Evolutionary conservation across 2,797 vertebrate species (phyloP).

Genomic region (Coregonus sp.): DNA sequence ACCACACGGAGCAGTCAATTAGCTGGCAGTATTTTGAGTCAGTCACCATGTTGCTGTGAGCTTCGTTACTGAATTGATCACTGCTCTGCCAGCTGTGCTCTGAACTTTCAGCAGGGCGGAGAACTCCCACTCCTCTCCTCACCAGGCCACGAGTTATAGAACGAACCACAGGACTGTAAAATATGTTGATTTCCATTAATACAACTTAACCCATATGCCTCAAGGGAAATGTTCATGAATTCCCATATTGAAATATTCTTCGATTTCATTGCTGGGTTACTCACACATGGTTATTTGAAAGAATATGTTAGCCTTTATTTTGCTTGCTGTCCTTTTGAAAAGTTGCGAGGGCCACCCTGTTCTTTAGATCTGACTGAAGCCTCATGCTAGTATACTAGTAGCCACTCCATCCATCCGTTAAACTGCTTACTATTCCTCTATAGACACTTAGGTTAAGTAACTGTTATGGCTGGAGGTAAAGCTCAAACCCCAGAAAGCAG

Average conservation of each 20-base stretch:
- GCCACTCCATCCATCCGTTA: constrained; percentile 49
- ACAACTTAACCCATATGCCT: constrained; percentile 15
- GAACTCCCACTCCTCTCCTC: not conserved
- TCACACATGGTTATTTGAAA: constrained; percentile 7
- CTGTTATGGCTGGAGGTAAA: constrained; percentile 61
- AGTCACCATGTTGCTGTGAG: constrained; percentile 13
- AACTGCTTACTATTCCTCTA: constrained; percentile 57
- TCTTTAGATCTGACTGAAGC: not conserved
- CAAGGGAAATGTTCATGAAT: constrained; percentile 5
- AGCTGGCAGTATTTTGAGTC: constrained; percentile 8
- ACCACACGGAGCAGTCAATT: constrained; percentile 11
- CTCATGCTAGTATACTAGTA: not conserved
- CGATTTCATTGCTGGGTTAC: not conserved
- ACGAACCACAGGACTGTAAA: not conserved
- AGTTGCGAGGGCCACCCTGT: constrained; percentile 12
- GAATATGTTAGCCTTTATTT: not conserved
- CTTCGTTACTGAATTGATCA: constrained; percentile 12
- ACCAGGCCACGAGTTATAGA: not conserved
- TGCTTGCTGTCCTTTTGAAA: not conserved
- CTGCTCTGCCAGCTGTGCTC: constrained; percentile 4
- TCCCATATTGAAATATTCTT: constrained; percentile 4
- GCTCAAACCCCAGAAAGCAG: constrained; percentile 59
- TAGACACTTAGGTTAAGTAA: constrained; percentile 65
- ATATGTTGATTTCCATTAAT: not conserved
- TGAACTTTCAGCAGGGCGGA: not conserved